phyloP scores from a whole-genome alignment of 2,797 vertebrate species.

The Potorous gilbertii region DNA sequence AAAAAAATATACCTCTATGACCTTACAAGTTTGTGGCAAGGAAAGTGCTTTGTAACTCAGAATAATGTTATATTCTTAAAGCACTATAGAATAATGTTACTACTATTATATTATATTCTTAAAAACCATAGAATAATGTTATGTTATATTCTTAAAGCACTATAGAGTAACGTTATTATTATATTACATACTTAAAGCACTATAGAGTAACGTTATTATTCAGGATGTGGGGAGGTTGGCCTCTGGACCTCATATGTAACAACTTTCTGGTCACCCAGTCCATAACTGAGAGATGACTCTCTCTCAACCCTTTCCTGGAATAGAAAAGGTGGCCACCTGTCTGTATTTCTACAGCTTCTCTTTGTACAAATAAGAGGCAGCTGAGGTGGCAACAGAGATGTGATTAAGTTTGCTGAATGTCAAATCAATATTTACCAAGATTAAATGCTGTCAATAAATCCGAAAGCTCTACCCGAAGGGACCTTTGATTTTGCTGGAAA shows the following conservation, averaged over 20 bases:
- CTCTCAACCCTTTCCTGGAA: conserved; percentile 25
- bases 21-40: not conserved
- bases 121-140: not conserved
- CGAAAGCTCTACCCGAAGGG: not conserved
- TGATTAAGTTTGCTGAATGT: not conserved
- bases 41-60: not conserved
- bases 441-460: not conserved
- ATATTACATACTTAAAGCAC: too few species aligned
- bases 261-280: not conserved
- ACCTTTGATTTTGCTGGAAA: not conserved
- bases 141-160: not conserved
- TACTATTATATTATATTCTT: not conserved
- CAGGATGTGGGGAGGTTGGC: not conserved
- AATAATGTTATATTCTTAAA: not conserved
- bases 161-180: not conserved
- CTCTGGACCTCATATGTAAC: not conserved
- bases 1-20: not conserved
- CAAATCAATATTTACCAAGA: not conserved
- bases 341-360: not conserved
- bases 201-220: not conserved
- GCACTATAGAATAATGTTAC: not conserved
- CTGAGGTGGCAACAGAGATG: not conserved
- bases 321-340: not conserved
- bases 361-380: conserved; percentile 17
- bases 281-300: not conserved